A percentile compares a stretch with the other conserved stretches of the same genome.
These are phyloP conservation scores for Drosophila sordidula DNA, from an alignment of 2,888 invertebrate species.

Conservation along the genomic window DNA sequence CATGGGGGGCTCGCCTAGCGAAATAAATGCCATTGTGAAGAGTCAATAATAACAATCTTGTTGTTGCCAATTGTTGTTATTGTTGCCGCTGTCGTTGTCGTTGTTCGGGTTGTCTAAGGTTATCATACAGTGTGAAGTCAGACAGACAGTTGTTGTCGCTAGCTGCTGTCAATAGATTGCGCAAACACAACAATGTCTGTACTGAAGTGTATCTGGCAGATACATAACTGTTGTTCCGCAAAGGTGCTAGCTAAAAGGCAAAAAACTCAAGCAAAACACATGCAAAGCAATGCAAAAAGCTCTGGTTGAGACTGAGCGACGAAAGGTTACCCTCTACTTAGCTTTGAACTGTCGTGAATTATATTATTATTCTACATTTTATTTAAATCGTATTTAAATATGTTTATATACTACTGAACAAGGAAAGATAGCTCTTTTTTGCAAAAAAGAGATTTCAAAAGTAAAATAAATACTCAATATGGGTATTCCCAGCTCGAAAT, in stretches of 20 bases:
- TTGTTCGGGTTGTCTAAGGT: slow-evolving; percentile 61
- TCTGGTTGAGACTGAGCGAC: no score
- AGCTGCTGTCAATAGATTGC: slow-evolving; percentile 39
- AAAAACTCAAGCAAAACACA: slow-evolving; percentile 7
- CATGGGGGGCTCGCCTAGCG: slow-evolving; percentile 71
- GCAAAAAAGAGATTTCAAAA: no score
- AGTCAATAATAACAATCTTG: slow-evolving; percentile 39
- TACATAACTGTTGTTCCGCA: slow-evolving; percentile 25
- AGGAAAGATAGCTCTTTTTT: no score
- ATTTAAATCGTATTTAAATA: no score
- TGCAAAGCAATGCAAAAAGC: no score
- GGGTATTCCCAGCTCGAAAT: no score
- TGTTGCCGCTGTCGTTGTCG: slow-evolving; percentile 10
- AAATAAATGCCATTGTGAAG: slow-evolving; percentile 32
- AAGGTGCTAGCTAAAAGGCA: slow-evolving; percentile 14
- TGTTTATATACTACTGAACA: no score
- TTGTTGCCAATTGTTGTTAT: slow-evolving; percentile 25
- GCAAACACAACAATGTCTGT: slow-evolving; percentile 22
- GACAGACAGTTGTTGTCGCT: slow-evolving; percentile 13
- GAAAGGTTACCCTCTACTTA: no score
- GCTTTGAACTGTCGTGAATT: no score
- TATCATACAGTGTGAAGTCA: slow-evolving; percentile 49
- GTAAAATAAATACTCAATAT: no score
- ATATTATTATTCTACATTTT: no score
- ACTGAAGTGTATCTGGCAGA: slow-evolving; percentile 44